Conservation (phyloP, 2,888 invertebrate genomes). For the Ormyrus rosae region DNA sequence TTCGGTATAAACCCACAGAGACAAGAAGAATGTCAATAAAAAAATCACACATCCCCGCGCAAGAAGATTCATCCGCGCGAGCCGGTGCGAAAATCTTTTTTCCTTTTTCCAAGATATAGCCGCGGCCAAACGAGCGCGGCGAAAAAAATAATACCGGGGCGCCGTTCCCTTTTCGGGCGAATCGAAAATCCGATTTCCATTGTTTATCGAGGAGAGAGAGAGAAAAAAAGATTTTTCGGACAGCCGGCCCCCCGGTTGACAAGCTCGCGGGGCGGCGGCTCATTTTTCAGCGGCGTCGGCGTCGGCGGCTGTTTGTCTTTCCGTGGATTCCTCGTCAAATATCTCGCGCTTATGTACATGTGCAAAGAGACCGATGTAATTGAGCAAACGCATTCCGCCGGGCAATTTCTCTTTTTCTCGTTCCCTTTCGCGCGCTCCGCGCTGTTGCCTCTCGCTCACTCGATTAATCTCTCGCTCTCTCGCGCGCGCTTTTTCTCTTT, state of each 20-base stretch:
- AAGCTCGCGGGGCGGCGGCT: constrained; percentile 5
- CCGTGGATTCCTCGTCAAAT: constrained; percentile 51
- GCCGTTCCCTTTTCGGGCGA: constrained; percentile 2
- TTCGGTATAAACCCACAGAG: too few relatives aligned
- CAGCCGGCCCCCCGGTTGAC: not conserved
- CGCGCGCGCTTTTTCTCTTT: constrained; percentile 30
- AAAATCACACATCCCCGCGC: too few relatives aligned
- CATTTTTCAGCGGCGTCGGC: constrained; percentile 32
- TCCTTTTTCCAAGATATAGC: too few relatives aligned
- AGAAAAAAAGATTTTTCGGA: not conserved
- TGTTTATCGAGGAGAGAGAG: constrained; percentile 25
- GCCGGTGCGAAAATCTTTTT: too few relatives aligned
- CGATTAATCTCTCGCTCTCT: constrained; percentile 32
- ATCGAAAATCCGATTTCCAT: constrained; percentile 26
- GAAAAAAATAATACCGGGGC: not conserved
- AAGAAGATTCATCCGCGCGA: too few relatives aligned
- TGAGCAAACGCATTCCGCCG: constrained; percentile 53
- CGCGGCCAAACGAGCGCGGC: too few relatives aligned
- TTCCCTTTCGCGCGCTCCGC: constrained; percentile 14
- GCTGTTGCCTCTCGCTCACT: not conserved
- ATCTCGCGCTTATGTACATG: constrained; percentile 30
- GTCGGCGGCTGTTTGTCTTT: constrained; percentile 46
- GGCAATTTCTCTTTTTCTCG: constrained; percentile 44
- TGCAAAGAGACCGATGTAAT: constrained; percentile 41
- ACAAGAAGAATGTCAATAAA: too few relatives aligned